Evolutionary conservation across 2,797 vertebrate genomes (phyloP), one percentile per base, ranked within the genome.

Genomic region (Pipistrellus pygmaeus): DNA sequence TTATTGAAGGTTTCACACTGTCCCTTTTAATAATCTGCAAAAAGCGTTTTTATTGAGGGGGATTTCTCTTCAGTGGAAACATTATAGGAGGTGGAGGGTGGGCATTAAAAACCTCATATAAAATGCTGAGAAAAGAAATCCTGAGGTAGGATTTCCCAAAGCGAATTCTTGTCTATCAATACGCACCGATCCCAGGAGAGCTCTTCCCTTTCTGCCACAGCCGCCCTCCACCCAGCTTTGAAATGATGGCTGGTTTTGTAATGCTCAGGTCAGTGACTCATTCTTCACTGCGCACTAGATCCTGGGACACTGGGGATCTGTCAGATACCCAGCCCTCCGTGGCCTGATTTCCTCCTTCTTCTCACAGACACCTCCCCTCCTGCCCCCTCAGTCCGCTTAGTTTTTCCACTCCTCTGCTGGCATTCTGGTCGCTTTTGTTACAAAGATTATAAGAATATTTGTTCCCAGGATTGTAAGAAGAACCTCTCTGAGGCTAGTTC

Each of bases 1-100:
- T 97, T 94, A 96, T 94, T 97, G 92, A 95, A 95, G 68, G 1
- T 95, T 97, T 97, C 73, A 95, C 77, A 95, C 86, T 57, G 12
- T 96, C 97, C 66, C 27, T 76, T 83, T 96, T 96, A 97, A 96
- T 96, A 96, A 94, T 81, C 81, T 86, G 81, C 91, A 97, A 90
- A 32, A 94, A 9, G 89, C 85, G 18, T 91, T 96, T 35, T 85
- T 86, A 81, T 32, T 95, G 41, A 91, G 90, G 69, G 55, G 15
- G 9, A 62, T 64, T 97, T 95, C 51, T 93, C 32, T 69, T 85
- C 35, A 88, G 5, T 91, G 41, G 72, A 85, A 96, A 91, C 51
- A 72, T 96, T 94, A 85, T 32, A 48, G 90, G 55, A 32, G 46
- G 4, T 93, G 85, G 57, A 30, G 92, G 48, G 44, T 1, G 13